Conservation (phyloP, 2,113 vertebrate genomes). For the Tragelaphus strepsiceros region DNA sequence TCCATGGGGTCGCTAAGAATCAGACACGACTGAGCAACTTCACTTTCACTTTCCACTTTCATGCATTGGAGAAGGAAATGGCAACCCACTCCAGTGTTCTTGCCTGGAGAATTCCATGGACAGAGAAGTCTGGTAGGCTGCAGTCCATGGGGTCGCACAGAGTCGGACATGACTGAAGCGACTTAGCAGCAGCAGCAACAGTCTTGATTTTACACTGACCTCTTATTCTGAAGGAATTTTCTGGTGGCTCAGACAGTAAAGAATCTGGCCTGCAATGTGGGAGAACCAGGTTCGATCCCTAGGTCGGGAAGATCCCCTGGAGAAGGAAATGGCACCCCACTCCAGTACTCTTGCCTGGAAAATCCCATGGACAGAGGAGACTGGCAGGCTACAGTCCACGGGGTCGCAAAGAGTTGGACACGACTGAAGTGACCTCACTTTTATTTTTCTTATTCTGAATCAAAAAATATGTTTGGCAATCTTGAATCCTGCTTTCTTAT, state of each 20-base stretch:
- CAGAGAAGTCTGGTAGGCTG: too few species aligned
- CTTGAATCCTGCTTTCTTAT: background rate
- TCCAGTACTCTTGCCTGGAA: background rate
- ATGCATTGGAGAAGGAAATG: too few species aligned
- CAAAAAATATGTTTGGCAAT: background rate
- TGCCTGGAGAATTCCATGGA: too few species aligned
- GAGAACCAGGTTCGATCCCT: background rate
- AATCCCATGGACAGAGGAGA: background rate
- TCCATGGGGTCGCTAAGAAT: too few species aligned
- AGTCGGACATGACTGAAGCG: too few species aligned
- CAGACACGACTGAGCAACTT: too few species aligned
- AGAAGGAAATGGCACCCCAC: background rate
- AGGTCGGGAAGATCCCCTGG: background rate
- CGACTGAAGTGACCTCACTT: fast-evolving
- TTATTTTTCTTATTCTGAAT: background rate
- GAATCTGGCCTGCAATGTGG: fast-evolving
- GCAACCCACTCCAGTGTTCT: too few species aligned
- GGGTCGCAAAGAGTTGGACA: background rate
- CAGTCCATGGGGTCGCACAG: too few species aligned
- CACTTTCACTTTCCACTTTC: too few species aligned
- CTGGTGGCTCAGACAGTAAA: background rate
- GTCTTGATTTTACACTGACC: background rate
- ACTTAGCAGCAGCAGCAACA: too few species aligned
- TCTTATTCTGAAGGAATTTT: background rate
- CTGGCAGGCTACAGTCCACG: background rate